Conservation (phyloP, 2,888 invertebrate species). For the Archaeoteleia sp. region DNA sequence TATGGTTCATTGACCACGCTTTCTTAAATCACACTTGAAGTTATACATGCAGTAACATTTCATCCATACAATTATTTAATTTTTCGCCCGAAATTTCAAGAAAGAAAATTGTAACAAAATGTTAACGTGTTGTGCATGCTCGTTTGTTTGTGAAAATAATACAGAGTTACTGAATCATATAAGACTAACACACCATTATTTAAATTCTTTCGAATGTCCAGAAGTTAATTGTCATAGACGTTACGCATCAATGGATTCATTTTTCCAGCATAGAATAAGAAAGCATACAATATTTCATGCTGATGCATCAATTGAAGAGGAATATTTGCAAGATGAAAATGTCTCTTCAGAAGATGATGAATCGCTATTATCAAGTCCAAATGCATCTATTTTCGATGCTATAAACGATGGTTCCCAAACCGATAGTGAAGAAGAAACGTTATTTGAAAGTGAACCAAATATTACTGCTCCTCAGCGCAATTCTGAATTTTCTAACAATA, state of each 20-base stretch:
- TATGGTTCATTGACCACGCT: constrained; percentile 2
- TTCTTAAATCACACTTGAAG: constrained; percentile 1
- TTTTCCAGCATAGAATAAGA: constrained; percentile 12
- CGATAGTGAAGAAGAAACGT: neutral
- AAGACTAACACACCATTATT: constrained; percentile 4
- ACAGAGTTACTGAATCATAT: constrained; percentile 2
- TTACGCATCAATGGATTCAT: constrained; percentile 17
- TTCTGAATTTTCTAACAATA: neutral
- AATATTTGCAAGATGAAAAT: neutral
- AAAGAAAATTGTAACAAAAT: constrained; percentile 4
- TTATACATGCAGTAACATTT: too few relatives aligned
- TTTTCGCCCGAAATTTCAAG: too few relatives aligned
- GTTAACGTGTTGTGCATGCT: neutral
- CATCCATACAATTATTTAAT: too few relatives aligned
- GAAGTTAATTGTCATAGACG: constrained; percentile 6
- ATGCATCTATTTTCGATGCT: neutral
- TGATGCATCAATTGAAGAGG: neutral
- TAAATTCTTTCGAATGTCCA: constrained; percentile 7
- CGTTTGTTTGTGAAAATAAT: constrained; percentile 3
- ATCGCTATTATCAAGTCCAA: neutral
- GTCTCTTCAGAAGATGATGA: neutral
- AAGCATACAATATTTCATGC: constrained; percentile 6
- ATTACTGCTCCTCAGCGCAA: neutral
- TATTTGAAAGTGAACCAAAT: neutral
- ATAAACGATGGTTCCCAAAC: neutral